phyloP scores from a whole-genome alignment of 1,140 invertebrate species.

The Anagrus nilaparvatae region DNA sequence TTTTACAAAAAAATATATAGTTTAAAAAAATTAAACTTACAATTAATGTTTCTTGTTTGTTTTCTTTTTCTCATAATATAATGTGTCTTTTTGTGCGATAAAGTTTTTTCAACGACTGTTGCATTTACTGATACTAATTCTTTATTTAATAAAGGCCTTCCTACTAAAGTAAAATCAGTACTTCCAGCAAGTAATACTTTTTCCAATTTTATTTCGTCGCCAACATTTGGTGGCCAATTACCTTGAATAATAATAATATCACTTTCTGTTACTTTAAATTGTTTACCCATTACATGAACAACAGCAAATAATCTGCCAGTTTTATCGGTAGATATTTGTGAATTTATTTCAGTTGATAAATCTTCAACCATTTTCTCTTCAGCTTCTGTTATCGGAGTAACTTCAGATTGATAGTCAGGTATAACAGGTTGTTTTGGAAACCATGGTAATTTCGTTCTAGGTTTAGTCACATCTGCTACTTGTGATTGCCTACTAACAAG shows the following conservation, averaged over 20 bases:
- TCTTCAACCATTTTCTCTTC: constrained; percentile 25
- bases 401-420: constrained; percentile 20
- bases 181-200: constrained; percentile 79
- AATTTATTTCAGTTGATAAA: constrained; percentile 48
- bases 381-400: constrained; percentile 21
- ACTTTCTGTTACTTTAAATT: constrained; percentile 78
- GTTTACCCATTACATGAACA: constrained; percentile 70
- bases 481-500: too few species aligned
- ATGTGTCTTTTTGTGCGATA: constrained; percentile 71
- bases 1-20: constrained; percentile 12
- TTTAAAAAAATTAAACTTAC: constrained; percentile 35
- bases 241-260: constrained; percentile 78
- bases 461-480: constrained; percentile 9
- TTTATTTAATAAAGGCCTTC: constrained; percentile 66
- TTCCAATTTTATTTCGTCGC: constrained; percentile 74
- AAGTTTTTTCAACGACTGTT: constrained; percentile 81
- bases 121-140: constrained; percentile 68
- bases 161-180: constrained; percentile 78
- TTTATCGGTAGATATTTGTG: constrained; percentile 42
- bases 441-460: constrained; percentile 29
- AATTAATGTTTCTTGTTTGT: constrained; percentile 66
- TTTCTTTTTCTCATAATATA: constrained; percentile 67
- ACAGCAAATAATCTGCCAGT: constrained; percentile 78
- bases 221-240: constrained; percentile 72
- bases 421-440: constrained; percentile 14